phyloP scores from a whole-genome alignment of 2,797 vertebrate genomes.

The Eidolon dupreanum region DNA sequence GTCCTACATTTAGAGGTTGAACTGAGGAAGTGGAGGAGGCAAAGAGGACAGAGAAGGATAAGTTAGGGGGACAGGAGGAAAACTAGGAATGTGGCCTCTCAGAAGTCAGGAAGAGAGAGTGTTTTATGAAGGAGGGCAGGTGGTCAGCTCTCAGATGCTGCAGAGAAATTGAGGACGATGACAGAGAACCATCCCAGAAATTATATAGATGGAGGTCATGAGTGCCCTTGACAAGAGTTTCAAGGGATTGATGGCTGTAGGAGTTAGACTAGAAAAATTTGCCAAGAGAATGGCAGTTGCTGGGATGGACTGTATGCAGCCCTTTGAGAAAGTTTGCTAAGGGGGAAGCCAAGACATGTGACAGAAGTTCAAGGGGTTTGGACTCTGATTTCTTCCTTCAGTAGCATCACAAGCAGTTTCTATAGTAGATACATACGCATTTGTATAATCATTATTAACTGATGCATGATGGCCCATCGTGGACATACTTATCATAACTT shows the following conservation, averaged over 20 bases:
- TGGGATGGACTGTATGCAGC: accelerated
- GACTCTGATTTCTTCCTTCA: not conserved
- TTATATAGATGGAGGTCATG: not conserved
- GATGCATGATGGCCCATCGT: accelerated
- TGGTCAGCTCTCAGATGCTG: not conserved
- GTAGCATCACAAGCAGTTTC: not conserved
- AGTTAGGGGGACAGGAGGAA: too few relatives aligned
- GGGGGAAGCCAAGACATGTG: not conserved
- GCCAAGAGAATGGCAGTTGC: not conserved
- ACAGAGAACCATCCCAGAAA: not conserved
- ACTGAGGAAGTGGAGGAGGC: not conserved
- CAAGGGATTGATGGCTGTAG: accelerated
- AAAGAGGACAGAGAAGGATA: not conserved
- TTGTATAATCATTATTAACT: not conserved
- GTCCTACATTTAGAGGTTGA: not conserved
- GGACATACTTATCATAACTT: too few relatives aligned
- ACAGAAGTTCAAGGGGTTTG: not conserved
- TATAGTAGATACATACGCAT: accelerated
- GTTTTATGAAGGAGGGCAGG: not conserved
- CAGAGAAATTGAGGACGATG: not conserved
- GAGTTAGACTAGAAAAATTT: not conserved
- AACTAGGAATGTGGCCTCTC: not conserved
- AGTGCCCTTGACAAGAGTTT: not conserved
- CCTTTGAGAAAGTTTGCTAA: not conserved
- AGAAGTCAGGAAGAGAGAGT: not conserved